phyloP scores from a whole-genome alignment of 2,888 invertebrate genomes.

The Volucella zonaria region DNA sequence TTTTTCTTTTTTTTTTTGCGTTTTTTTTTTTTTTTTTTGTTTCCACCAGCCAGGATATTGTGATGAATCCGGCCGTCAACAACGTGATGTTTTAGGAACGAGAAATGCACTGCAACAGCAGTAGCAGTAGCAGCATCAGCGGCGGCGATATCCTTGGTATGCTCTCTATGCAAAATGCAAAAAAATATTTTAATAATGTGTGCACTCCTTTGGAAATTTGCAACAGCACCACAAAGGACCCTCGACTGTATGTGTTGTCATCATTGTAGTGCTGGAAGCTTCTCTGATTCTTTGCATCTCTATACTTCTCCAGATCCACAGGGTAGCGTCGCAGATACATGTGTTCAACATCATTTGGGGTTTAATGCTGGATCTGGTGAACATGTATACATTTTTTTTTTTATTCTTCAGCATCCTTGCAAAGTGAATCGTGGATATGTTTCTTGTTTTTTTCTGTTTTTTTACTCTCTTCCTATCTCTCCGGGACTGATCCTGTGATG shows the following conservation, averaged over 20 bases:
- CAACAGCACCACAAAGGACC: conserved; percentile 70
- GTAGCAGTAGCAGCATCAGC: conserved; percentile 29
- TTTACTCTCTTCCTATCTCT: no score
- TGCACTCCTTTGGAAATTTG: conserved; percentile 73
- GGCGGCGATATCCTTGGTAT: not conserved
- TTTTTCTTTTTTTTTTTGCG: conserved; percentile 13
- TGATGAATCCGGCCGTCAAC: conserved; percentile 62
- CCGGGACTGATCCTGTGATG: conserved; percentile 62
- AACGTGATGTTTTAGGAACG: conserved; percentile 53
- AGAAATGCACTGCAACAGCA: conserved; percentile 14
- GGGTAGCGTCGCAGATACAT: conserved; percentile 65
- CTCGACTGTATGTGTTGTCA: conserved; percentile 64
- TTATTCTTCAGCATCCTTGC: conserved; percentile 47
- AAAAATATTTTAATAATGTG: conserved; percentile 74
- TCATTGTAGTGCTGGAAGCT: conserved; percentile 45
- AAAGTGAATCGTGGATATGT: conserved; percentile 44
- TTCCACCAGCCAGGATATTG: conserved; percentile 59
- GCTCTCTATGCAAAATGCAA: conserved; percentile 43
- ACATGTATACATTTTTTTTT: conserved; percentile 24
- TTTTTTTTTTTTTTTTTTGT: conserved; percentile 13
- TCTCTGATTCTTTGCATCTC: conserved; percentile 30
- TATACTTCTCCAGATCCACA: conserved; percentile 23
- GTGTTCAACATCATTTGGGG: conserved; percentile 71
- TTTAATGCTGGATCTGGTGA: conserved; percentile 63
- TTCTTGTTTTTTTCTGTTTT: conserved; percentile 8